Evolutionary conservation across 2,888 invertebrate species (phyloP).

Genomic region (Pterobdella sp.): DNA sequence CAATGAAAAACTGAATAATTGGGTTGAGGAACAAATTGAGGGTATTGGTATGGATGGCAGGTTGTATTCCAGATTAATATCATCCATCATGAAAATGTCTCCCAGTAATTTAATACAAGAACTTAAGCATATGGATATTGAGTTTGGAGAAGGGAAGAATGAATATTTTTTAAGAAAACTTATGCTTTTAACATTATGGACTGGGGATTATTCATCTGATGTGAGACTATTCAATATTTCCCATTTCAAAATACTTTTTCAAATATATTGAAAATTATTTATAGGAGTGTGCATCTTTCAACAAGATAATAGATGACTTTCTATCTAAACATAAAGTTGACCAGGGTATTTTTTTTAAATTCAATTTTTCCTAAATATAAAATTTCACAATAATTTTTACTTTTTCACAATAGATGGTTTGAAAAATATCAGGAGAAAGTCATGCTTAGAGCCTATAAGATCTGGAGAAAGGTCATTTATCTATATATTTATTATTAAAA

Average conservation of each 20-base stretch:
- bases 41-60: slow-evolving; percentile 19
- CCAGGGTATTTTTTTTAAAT: not conserved
- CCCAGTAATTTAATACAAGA: not conserved
- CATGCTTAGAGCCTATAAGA: not conserved
- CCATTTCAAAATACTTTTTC: not conserved
- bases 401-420: not conserved
- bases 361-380: not conserved
- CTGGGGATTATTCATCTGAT: not conserved
- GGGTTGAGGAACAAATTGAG: slow-evolving; percentile 21
- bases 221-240: not conserved
- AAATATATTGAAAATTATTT: not conserved
- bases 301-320: not conserved
- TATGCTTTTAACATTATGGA: not conserved
- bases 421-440: slow-evolving; percentile 3
- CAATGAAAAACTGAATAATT: slow-evolving; percentile 17
- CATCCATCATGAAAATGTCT: slow-evolving; percentile 16
- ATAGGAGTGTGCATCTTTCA: slow-evolving; percentile 1
- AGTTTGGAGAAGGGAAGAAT: not conserved
- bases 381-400: not conserved
- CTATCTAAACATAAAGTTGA: not conserved
- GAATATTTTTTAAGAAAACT: slow-evolving; percentile 5
- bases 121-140: slow-evolving; percentile 7
- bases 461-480: not conserved
- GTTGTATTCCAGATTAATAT: slow-evolving; percentile 25
- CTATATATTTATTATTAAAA: no score